Base-by-base conservation (phyloP, 2,888 invertebrate species). In the Chouioia cunea region DNA sequence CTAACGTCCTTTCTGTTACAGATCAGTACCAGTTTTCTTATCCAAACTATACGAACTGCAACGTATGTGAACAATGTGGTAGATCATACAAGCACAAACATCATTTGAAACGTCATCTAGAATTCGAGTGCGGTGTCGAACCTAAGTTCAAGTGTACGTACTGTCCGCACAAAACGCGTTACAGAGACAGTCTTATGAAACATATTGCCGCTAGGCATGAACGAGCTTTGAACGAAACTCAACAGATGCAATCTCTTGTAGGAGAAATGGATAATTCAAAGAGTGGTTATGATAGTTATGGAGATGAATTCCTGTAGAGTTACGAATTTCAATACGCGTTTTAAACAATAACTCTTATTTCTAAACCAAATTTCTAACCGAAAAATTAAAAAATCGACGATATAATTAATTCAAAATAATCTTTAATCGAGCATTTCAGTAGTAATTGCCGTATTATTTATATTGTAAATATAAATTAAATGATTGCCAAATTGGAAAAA, bases 91-190 rank as follows among this genome's bases (percentile, higher is more conserved):
- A 83, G 58, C 81, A 83, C 69, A 82, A 82, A 56, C 81, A 82
- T n/a, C 83, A 83, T 36, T 70, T 83, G 72, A 85, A 77, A 77
- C 80, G 81, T 53, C 84, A 81, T 65, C 81, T 77, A 76, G 81
- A 79, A 57, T 83, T 87, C 74, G 88, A 88, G 75, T 88, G 88
- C 70, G 88, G 87, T 12, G 86, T 87, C 73, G 86, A 86, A 62
- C 87, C 87, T 15, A 84, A 83, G 69, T 88, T 86, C 77, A 79
- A 80, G 44, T 88, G 88, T 74, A 78, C 82, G 8, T 81, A 84
- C 70, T 88, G 88, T 67, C 78, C 82, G 0, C 86, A 86, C 74
- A 82, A 81, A 65, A 85, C 86, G 18, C 83, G 84, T 18, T 83
- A 84, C 72, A 83, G 82, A 76, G 81, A 81, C 54, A 84, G 84